Evolutionary conservation across 2,888 invertebrate genomes (phyloP).

Genomic region (Neoaliturus tenellus): DNA sequence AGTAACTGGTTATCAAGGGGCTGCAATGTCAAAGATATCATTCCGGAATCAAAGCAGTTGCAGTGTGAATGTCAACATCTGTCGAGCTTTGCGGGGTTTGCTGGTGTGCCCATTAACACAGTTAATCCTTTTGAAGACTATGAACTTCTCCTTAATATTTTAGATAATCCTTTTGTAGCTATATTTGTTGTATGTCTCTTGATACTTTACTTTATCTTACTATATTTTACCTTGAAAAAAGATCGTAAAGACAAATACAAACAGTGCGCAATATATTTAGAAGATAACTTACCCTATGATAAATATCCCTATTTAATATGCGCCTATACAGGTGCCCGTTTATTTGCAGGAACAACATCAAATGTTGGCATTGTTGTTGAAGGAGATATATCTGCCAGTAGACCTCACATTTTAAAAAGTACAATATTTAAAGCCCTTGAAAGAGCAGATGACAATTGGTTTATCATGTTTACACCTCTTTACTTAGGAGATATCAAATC

Average conservation of each 20-base stretch:
- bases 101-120: background rate
- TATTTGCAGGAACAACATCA: conserved; percentile 18
- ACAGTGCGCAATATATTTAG: conserved; percentile 15
- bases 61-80: conserved; percentile 5
- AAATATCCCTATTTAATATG: background rate
- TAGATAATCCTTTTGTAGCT: background rate
- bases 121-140: conserved; percentile 10
- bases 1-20: background rate
- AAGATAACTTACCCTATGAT: conserved; percentile 32
- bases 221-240: background rate
- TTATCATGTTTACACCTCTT: background rate
- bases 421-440: background rate
- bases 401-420: background rate
- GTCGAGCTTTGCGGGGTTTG: background rate
- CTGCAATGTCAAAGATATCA: background rate
- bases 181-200: background rate
- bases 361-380: conserved; percentile 6
- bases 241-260: background rate
- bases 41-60: background rate
- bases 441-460: conserved; percentile 20
- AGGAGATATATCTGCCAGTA: background rate
- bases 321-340: background rate
- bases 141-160: background rate
- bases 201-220: background rate
- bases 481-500: background rate